phyloP scores from a whole-genome alignment of 1,140 invertebrate genomes.

The Plodia interpunctella region DNA sequence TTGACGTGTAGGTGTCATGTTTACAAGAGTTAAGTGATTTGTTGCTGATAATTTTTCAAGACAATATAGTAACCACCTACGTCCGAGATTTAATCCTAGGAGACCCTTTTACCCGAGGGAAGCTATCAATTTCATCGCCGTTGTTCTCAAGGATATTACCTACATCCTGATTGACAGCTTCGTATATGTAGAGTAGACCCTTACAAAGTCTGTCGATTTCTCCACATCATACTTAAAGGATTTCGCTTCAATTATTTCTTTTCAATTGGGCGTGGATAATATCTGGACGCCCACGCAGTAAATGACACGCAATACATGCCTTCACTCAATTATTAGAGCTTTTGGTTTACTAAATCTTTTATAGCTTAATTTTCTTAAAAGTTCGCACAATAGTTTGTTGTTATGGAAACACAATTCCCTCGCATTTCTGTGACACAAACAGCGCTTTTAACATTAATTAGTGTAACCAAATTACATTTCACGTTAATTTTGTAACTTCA shows the following conservation, averaged over 20 bases:
- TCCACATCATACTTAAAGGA: conserved; percentile 29
- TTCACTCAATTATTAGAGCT: conserved; percentile 15
- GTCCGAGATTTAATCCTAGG: too few relatives aligned
- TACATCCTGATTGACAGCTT: conserved; percentile 48
- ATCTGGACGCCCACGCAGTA: conserved; percentile 20
- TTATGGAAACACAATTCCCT: neutral
- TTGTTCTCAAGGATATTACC: conserved; percentile 36
- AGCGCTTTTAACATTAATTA: neutral
- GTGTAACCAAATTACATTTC: too few relatives aligned
- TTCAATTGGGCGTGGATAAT: conserved; percentile 32
- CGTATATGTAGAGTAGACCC: conserved; percentile 29
- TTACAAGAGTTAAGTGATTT: conserved; percentile 26
- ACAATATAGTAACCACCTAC: conserved; percentile 18
- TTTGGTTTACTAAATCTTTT: neutral
- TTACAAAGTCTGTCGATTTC: conserved; percentile 24
- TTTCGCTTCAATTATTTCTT: conserved; percentile 29
- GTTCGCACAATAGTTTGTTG: conserved; percentile 2
- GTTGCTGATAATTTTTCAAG: conserved; percentile 5
- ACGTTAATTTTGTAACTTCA: too few relatives aligned
- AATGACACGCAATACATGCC: conserved; percentile 12
- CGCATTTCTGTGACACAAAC: neutral
- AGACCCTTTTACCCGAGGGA: conserved; percentile 7
- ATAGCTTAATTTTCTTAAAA: neutral
- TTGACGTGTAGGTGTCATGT: conserved; percentile 16
- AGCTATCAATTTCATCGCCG: conserved; percentile 43